Percentiles rank a stretch among this genome's conserved stretches.
Evolutionary conservation across 2,797 vertebrate genomes (phyloP).

Genomic region (Monodelphis domestica): DNA sequence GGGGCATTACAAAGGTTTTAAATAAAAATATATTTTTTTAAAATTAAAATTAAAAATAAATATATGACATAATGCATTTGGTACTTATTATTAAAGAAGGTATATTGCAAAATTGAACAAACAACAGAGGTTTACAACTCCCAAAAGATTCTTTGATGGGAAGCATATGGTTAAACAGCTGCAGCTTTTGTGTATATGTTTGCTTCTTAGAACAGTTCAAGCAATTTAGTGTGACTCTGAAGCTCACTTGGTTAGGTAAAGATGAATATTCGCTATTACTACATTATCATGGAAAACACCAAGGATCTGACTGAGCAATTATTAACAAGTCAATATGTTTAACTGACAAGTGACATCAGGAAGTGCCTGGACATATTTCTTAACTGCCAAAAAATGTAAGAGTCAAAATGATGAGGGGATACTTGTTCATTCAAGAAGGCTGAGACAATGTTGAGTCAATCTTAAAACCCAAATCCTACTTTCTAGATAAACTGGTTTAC

Average conservation of each 20-base stretch:
- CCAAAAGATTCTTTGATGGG: neutral
- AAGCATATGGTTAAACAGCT: neutral
- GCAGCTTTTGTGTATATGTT: neutral
- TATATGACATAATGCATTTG: neutral
- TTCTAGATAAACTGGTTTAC: neutral
- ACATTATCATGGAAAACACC: neutral
- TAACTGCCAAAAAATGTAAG: neutral
- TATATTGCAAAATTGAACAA: neutral
- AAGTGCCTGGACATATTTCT: neutral
- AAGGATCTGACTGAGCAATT: neutral
- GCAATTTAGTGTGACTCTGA: neutral
- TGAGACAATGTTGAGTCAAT: neutral
- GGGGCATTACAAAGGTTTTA: neutral
- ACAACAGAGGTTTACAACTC: neutral
- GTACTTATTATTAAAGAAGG: neutral
- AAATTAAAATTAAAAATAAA: neutral
- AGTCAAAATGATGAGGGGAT: neutral
- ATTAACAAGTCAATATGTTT: neutral
- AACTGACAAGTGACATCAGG: neutral
- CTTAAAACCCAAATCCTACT: neutral
- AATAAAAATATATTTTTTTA: neutral
- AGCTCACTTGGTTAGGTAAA: neutral
- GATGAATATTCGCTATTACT: neutral
- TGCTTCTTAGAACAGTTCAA: neutral
- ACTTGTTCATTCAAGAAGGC: neutral